phyloP scores from a whole-genome alignment of 2,888 invertebrate species.

The Apamea monoglypha region DNA sequence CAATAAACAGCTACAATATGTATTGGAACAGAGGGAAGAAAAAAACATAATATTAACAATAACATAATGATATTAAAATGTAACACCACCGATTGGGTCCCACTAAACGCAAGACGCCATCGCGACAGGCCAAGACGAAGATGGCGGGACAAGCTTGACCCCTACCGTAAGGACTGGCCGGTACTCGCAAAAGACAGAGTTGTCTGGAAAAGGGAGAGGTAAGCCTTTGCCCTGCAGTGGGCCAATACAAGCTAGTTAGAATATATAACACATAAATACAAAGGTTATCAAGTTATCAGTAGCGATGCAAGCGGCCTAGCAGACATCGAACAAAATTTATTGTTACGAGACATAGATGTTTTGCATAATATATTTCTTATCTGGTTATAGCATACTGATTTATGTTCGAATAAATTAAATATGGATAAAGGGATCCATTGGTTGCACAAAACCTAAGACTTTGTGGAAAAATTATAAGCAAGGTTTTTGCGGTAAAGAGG shows the following conservation, averaged over 20 bases:
- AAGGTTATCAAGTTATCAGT: slow-evolving; percentile 23
- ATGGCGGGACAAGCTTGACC: too few relatives aligned
- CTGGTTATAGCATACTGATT: background rate
- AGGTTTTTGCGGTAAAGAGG: too few relatives aligned
- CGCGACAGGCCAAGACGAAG: too few relatives aligned
- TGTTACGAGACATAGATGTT: background rate
- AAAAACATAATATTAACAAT: too few relatives aligned
- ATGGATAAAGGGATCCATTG: background rate
- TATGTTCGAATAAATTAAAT: background rate
- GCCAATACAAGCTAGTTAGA: too few relatives aligned
- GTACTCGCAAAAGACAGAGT: too few relatives aligned
- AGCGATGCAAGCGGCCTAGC: background rate
- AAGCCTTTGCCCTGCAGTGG: too few relatives aligned
- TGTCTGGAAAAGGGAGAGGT: too few relatives aligned
- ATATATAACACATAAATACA: background rate
- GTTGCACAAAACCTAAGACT: background rate
- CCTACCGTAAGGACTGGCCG: too few relatives aligned
- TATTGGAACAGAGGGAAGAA: too few relatives aligned
- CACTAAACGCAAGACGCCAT: too few relatives aligned
- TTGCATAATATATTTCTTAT: slow-evolving; percentile 29
- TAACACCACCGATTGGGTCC: background rate
- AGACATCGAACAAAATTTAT: slow-evolving; percentile 1
- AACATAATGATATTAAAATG: background rate
- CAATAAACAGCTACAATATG: too few relatives aligned
- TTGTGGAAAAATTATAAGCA: background rate